These are phyloP conservation scores for Zaprionus ghesquierei DNA, from an alignment of 1,140 invertebrate genomes.

Conservation along the genomic window DNA sequence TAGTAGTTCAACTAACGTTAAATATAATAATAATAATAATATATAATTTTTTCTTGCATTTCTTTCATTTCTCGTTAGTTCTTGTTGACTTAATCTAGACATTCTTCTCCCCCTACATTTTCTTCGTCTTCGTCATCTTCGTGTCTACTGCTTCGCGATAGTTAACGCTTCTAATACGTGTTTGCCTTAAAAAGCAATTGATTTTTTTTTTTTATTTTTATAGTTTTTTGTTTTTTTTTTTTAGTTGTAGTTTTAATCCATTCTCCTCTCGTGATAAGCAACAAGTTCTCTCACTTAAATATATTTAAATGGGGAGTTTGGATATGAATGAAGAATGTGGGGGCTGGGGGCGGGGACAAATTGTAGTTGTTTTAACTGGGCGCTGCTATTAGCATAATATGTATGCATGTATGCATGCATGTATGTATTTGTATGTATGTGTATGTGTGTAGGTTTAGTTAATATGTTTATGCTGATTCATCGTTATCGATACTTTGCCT, in stretches of 20 bases:
- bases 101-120: conserved; percentile 4
- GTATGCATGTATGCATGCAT: conserved; percentile 25
- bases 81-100: conserved; percentile 36
- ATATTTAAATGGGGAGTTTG: conserved; percentile 3
- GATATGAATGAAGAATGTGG: background rate
- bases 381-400: conserved; percentile 38
- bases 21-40: conserved; percentile 69
- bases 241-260: background rate
- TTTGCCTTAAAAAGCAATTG: conserved; percentile 17
- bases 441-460: no score
- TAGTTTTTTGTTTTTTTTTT: background rate
- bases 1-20: conserved; percentile 80
- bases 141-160: background rate
- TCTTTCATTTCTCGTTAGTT: conserved; percentile 57
- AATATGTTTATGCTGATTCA: conserved; percentile 27
- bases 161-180: conserved; percentile 27
- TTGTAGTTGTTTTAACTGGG: conserved; percentile 32
- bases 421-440: conserved; percentile 32
- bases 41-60: conserved; percentile 49
- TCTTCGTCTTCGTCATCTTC: background rate
- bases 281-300: conserved; percentile 32
- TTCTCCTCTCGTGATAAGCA: conserved; percentile 14
- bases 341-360: background rate
- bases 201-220: background rate
- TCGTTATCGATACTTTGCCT: conserved; percentile 40